phyloP scores from a whole-genome alignment of 2,113 vertebrate species.

The Pygoscelis adeliae region DNA sequence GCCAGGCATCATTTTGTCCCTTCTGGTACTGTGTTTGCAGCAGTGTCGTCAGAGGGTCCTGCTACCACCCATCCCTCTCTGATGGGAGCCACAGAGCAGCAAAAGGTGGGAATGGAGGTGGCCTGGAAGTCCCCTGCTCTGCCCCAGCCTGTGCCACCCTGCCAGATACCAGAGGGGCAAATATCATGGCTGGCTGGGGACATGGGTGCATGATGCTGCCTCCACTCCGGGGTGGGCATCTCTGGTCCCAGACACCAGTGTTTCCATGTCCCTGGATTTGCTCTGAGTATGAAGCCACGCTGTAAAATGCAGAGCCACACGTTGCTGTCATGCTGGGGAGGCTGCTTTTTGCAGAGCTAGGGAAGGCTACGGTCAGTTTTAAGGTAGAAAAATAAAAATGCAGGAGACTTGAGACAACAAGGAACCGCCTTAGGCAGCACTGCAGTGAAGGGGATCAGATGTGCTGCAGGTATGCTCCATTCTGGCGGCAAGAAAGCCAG shows the following conservation, averaged over 20 bases:
- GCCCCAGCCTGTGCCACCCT: not conserved
- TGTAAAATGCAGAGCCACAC: not conserved
- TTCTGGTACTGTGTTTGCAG: not conserved
- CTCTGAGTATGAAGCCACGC: not conserved
- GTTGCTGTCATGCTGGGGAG: not conserved
- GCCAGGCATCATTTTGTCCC: not conserved
- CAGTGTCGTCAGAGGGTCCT: fast-evolving
- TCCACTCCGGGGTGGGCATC: fast-evolving
- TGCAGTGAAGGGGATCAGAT: fast-evolving
- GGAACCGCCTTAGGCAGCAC: too few species aligned
- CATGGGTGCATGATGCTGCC: not conserved
- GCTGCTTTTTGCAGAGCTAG: not conserved
- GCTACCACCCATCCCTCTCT: not conserved
- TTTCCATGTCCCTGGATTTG: not conserved
- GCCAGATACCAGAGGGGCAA: not conserved
- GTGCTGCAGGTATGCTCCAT: fast-evolving
- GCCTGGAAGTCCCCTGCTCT: not conserved
- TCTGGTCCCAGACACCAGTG: not conserved
- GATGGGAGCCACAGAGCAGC: not conserved
- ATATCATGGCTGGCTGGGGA: not conserved
- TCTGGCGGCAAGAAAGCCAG: not conserved
- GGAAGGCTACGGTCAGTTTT: not conserved
- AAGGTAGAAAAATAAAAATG: not conserved
- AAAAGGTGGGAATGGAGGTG: not conserved
- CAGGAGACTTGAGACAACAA: not conserved